These are phyloP conservation scores for Nestor notabilis DNA, from an alignment of 2,113 vertebrate genomes.

Conservation along the genomic window DNA sequence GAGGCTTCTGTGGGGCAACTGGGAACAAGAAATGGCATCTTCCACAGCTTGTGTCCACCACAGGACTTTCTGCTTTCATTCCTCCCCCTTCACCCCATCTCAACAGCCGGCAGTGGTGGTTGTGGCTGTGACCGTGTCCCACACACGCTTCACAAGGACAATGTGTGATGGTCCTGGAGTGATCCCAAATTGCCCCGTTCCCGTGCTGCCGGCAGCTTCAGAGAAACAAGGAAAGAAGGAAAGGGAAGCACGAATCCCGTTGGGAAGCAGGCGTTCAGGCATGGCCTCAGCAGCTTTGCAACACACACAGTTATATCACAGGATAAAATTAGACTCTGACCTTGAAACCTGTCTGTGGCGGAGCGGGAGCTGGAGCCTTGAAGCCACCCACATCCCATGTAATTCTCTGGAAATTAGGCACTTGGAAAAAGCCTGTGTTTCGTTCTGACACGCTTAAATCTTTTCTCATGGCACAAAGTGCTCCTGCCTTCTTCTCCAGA, in stretches of 20 bases:
- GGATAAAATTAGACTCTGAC: conserved; percentile 36
- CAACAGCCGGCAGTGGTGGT: neutral
- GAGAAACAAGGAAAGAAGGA: neutral
- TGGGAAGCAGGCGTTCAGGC: neutral
- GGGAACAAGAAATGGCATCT: neutral
- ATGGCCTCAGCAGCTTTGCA: neutral
- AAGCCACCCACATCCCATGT: conserved; percentile 10
- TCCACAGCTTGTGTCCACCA: rapidly evolving
- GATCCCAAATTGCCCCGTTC: neutral
- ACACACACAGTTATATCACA: neutral
- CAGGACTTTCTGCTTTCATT: neutral
- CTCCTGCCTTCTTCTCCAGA: neutral
- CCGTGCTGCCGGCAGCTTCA: neutral
- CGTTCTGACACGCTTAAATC: neutral
- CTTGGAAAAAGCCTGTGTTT: conserved; percentile 14
- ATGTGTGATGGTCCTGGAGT: rapidly evolving
- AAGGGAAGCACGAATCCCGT: neutral
- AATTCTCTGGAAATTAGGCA: neutral
- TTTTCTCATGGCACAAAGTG: neutral
- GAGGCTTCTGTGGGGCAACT: neutral
- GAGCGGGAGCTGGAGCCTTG: conserved; percentile 16
- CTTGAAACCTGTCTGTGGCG: conserved; percentile 13
- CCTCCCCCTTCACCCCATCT: neutral
- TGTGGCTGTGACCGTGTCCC: neutral
- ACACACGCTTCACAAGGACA: rapidly evolving